Evolutionary conservation across 2,797 vertebrate species (phyloP).

Genomic region (Phrynocephalus vlangalii): DNA sequence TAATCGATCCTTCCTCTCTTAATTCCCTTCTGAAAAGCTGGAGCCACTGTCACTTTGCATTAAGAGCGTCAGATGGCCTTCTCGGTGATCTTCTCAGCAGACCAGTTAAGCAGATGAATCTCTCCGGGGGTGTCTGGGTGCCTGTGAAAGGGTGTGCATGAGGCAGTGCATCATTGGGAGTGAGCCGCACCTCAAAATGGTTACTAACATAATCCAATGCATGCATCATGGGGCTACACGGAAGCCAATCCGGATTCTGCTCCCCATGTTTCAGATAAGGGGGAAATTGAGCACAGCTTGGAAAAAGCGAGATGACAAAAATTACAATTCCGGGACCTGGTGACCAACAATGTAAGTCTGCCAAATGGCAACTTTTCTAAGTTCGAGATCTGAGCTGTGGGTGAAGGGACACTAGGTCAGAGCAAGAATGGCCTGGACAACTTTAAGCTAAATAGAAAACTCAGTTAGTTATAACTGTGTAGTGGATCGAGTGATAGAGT

Average conservation of each 20-base stretch:
- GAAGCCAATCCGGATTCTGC: too few species aligned
- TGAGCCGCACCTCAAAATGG: conserved; percentile 88
- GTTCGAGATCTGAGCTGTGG: too few species aligned
- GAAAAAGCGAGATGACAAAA: too few species aligned
- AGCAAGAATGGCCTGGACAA: background rate
- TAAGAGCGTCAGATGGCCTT: conserved; percentile 80
- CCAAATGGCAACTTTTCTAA: too few species aligned
- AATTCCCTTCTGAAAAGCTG: conserved; percentile 84
- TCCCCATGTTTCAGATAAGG: background rate
- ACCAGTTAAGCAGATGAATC: conserved; percentile 90
- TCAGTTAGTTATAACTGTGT: background rate
- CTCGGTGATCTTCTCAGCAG: conserved; percentile 66
- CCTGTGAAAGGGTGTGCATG: conserved; percentile 18
- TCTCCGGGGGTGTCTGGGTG: conserved; percentile 72
- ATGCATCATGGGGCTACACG: too few species aligned
- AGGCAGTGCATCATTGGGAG: too few species aligned
- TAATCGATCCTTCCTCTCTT: conserved; percentile 55
- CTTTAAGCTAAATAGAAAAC: background rate
- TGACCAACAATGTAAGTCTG: too few species aligned
- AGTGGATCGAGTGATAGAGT: too few species aligned
- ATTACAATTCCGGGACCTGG: too few species aligned
- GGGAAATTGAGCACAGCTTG: too few species aligned
- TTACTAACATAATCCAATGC: conserved; percentile 67
- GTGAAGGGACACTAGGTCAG: background rate
- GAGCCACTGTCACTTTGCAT: conserved; percentile 97